Conservation (phyloP, 30 jellyfish, hydroid and myxozoan species). For the Haliclystus octoradiatus region DNA sequence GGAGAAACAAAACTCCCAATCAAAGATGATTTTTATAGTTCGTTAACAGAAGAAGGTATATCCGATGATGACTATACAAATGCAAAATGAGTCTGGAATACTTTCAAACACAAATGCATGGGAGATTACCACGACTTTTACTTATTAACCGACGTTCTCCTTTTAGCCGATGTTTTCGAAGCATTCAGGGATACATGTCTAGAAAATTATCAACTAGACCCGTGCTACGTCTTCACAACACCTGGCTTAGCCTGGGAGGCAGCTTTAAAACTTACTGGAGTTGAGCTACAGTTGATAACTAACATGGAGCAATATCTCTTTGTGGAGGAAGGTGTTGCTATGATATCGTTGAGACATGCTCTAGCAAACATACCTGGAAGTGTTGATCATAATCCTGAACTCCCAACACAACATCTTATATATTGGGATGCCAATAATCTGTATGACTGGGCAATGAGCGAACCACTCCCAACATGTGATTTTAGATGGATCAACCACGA, state of each 20-base stretch:
- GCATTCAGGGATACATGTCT: conserved; percentile 21
- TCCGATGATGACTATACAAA: conserved; percentile 16
- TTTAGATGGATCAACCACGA: conserved; percentile 14
- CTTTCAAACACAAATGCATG: not conserved
- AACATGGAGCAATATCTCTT: too few species aligned
- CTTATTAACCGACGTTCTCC: conserved; percentile 14
- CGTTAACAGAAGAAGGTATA: conserved; percentile 7
- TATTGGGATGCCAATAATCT: conserved; percentile 67
- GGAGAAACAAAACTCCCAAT: conserved; percentile 28
- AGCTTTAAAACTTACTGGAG: conserved; percentile 16
- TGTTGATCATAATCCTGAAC: not conserved
- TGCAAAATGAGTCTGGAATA: conserved; percentile 16
- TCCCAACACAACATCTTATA: conserved; percentile 14
- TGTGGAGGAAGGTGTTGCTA: conserved; percentile 16
- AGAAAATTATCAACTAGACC: conserved; percentile 17
- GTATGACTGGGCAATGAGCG: conserved; percentile 2
- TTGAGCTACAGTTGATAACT: conserved; percentile 15
- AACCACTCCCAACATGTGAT: conserved; percentile 12
- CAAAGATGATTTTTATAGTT: conserved; percentile 15
- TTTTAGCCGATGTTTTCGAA: conserved; percentile 31
- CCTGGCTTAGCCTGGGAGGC: conserved; percentile 60
- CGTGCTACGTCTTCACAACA: conserved; percentile 23
- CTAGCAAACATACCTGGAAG: conserved; percentile 15
- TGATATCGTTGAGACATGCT: conserved; percentile 13
- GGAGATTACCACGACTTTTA: conserved; percentile 28